Evolutionary conservation across 2,797 vertebrate genomes (phyloP).

Genomic region (Pachyuromys duprasi): DNA sequence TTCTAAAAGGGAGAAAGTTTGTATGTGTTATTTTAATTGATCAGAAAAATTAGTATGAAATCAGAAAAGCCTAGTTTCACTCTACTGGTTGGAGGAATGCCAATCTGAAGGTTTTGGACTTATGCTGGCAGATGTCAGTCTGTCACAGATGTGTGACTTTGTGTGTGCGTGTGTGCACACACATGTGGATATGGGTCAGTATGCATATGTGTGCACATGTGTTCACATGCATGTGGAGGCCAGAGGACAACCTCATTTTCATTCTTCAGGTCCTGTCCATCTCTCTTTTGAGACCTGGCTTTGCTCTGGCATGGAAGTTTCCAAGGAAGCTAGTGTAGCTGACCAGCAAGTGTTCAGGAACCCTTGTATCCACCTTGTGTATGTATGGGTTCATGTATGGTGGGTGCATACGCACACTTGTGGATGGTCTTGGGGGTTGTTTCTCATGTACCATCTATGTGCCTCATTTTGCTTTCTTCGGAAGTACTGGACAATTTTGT

Average conservation of each 20-base stretch:
- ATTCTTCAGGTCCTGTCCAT: not conserved
- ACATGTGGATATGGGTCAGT: not conserved
- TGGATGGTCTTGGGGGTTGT: not conserved
- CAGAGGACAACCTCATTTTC: not conserved
- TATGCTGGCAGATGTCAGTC: slow-evolving; percentile 1
- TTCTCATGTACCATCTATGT: not conserved
- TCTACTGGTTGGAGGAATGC: not conserved
- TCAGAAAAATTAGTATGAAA: slow-evolving; percentile 34
- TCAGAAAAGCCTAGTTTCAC: not conserved
- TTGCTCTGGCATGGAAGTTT: not conserved
- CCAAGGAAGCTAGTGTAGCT: not conserved
- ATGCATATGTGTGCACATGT: not conserved
- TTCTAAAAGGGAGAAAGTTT: slow-evolving; percentile 28
- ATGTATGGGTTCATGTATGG: not conserved
- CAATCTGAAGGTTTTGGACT: slow-evolving; percentile 7
- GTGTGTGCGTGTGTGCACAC: not conserved
- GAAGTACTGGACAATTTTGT: too few species aligned
- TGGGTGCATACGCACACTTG: not conserved
- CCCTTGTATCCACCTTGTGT: not conserved
- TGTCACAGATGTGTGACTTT: not conserved
- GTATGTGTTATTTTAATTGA: slow-evolving; percentile 40
- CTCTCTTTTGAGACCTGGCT: not conserved
- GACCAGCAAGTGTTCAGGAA: not conserved
- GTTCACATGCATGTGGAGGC: not conserved
- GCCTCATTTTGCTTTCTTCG: too few species aligned